A percentile compares a stretch with the other conserved stretches of the same genome.
These are phyloP conservation scores for Mormyrops attenuatus DNA, from an alignment of 2,797 vertebrate genomes.

Conservation along the genomic window DNA sequence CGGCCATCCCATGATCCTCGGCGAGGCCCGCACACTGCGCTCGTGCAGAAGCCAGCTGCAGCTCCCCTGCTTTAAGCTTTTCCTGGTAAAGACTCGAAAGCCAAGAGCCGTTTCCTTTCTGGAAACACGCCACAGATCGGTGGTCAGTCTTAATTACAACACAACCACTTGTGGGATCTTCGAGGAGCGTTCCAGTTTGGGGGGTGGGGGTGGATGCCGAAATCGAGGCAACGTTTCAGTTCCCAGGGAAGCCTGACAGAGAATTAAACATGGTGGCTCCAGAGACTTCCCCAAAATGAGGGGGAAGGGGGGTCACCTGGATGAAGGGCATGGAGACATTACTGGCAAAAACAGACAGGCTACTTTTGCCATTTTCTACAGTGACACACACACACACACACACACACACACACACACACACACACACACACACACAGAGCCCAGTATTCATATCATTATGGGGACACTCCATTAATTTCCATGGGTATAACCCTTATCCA, in stretches of 20 bases:
- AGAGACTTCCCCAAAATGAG: background rate
- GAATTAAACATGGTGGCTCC: background rate
- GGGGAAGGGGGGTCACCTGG: background rate
- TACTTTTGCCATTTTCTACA: background rate
- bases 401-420: background rate
- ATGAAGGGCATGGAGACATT: background rate
- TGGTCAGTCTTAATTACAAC: background rate
- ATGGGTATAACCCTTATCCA: background rate
- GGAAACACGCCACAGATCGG: background rate
- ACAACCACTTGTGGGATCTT: background rate
- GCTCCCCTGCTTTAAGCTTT: background rate
- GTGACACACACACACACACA: background rate
- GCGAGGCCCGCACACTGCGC: background rate
- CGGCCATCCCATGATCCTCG: background rate
- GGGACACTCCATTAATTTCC: background rate
- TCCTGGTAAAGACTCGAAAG: background rate
- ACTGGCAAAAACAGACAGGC: background rate
- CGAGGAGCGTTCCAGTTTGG: background rate
- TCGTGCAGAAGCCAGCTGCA: background rate
- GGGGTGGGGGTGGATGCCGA: background rate
- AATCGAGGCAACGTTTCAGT: background rate
- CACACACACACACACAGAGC: background rate
- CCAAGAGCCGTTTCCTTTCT: background rate
- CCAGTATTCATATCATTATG: background rate
- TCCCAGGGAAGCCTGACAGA: background rate